A percentile compares a stretch with the other conserved stretches of the same genome.
phyloP scores from a whole-genome alignment of 2,797 vertebrate genomes.

The Saguinus oedipus region DNA sequence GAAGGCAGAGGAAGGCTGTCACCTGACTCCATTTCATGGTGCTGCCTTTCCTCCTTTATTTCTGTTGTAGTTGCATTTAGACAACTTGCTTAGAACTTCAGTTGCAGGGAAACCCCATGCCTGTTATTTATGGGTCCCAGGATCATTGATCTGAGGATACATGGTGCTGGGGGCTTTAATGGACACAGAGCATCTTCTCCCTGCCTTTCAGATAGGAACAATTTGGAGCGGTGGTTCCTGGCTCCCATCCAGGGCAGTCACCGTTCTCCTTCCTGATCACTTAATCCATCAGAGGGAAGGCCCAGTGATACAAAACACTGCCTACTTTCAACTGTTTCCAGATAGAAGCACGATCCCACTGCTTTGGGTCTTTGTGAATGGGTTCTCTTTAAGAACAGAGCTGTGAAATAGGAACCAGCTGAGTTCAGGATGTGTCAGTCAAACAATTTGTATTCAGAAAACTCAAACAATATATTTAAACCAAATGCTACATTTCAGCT shows the following conservation, averaged over 20 bases:
- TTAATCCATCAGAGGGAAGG: conserved; percentile 22
- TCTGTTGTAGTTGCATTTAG: background rate
- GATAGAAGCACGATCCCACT: background rate
- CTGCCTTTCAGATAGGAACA: background rate
- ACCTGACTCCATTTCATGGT: rapidly evolving
- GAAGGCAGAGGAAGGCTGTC: background rate
- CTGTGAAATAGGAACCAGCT: conserved; percentile 16
- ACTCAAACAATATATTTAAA: background rate
- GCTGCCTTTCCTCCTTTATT: background rate
- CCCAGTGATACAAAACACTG: background rate
- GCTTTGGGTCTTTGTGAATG: background rate
- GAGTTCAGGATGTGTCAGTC: background rate
- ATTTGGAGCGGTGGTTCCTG: background rate
- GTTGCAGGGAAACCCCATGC: too few species aligned
- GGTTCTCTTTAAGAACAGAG: background rate
- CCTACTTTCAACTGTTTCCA: conserved; percentile 18
- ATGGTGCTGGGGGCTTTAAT: rapidly evolving
- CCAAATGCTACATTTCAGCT: background rate
- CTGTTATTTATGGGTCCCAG: rapidly evolving
- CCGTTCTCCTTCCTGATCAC: conserved; percentile 31
- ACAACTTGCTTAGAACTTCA: background rate
- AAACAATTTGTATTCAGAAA: background rate
- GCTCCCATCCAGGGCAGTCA: background rate
- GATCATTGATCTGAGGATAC: background rate
- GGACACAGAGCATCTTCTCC: background rate